Conservation (phyloP, 2,113 vertebrate species). For the Felis chaus region DNA sequence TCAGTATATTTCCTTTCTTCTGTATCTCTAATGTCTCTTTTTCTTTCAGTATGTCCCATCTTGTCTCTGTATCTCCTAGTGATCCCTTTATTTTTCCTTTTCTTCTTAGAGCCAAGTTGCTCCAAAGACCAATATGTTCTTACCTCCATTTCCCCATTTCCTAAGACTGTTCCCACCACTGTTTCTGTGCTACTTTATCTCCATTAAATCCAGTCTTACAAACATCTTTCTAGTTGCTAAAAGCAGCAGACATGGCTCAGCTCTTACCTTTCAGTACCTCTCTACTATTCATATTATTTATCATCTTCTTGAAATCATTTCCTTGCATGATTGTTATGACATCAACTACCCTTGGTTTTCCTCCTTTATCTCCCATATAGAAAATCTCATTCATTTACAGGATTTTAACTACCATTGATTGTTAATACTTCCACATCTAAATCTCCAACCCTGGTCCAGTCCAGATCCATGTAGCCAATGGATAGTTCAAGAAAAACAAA, state of each 20-base stretch:
- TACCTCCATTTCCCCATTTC: not conserved
- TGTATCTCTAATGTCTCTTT: not conserved
- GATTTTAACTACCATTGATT: constrained; percentile 7
- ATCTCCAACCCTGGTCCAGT: not conserved
- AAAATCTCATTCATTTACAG: not conserved
- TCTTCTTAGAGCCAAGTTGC: not conserved
- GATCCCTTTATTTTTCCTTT: not conserved
- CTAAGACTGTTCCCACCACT: not conserved
- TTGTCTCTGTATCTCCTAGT: not conserved
- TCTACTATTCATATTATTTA: not conserved
- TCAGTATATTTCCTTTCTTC: not conserved
- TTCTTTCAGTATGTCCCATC: not conserved
- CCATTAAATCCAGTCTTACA: not conserved
- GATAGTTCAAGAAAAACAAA: constrained; percentile 20
- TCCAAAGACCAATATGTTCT: not conserved
- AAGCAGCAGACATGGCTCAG: not conserved
- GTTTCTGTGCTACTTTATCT: not conserved
- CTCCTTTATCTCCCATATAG: not conserved
- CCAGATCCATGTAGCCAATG: not conserved
- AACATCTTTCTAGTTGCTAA: not conserved
- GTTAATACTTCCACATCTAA: not conserved
- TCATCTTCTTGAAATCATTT: not conserved
- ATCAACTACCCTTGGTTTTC: not conserved
- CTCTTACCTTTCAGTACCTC: not conserved
- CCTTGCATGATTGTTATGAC: not conserved